A percentile compares a stretch with the other conserved stretches of the same genome.
Conservation (phyloP, 2,888 invertebrate species). For the Drosophila limbata region DNA sequence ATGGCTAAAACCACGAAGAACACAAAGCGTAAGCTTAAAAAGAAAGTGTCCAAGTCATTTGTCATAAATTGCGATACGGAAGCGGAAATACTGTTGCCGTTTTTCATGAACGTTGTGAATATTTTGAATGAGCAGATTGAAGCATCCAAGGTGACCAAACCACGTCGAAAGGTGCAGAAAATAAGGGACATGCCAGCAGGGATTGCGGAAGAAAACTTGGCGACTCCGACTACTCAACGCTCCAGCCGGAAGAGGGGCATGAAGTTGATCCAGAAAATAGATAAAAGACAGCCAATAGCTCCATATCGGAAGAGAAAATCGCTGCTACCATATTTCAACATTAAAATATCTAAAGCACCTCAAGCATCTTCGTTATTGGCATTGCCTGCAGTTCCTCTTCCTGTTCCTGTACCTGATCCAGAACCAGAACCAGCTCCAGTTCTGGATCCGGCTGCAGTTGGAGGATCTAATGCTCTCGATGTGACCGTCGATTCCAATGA, state of each 20-base stretch:
- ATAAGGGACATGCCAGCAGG: neutral
- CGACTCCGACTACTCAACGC: neutral
- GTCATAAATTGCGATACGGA: neutral
- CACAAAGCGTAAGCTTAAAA: neutral
- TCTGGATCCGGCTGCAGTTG: neutral
- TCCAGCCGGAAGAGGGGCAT: neutral
- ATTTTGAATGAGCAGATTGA: neutral
- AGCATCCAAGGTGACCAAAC: neutral
- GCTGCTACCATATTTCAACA: conserved; percentile 1
- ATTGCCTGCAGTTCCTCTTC: neutral
- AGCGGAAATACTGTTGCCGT: conserved; percentile 2
- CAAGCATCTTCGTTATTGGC: neutral
- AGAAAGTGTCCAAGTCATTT: neutral
- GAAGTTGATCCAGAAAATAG: neutral
- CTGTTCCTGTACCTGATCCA: neutral
- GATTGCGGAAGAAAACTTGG: neutral
- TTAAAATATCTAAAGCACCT: neutral
- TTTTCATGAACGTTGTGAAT: neutral
- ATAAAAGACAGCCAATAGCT: neutral
- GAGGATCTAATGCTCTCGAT: too few relatives aligned
- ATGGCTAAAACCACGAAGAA: neutral
- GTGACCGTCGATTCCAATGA: neutral
- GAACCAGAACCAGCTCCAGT: neutral
- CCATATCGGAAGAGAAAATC: neutral
- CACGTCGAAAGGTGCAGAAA: neutral